Base-by-base conservation (phyloP, 1,140 invertebrate species). In the Drosophila nigromelanica region DNA sequence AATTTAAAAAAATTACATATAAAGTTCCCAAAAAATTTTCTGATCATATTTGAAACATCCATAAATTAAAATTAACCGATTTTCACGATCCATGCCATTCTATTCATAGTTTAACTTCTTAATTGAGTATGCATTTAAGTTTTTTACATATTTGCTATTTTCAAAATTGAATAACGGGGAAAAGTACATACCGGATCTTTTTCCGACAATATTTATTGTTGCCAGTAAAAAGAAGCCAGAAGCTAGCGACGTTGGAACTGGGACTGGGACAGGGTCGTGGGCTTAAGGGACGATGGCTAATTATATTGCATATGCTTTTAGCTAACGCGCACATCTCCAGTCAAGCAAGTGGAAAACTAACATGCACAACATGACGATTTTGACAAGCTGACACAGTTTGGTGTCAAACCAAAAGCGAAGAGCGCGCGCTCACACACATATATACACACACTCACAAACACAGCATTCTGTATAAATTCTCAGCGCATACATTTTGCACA, bases 311-410 rank as follows among this genome's bases (percentile, higher is more conserved):
- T 50, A 73, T 45, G 39, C 55, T 47, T 59, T 58, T 14, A 52
- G 59, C 33, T 60, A 39, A 35, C 37, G 50, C 21, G 81, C 73
- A 64, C 73, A 74, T 66, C 78, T 75, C 58, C 40, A 87, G 78
- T 81, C 82, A 78, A 86, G 78, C 75, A 70, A 79, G 78, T 78
- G 75, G 71, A 87, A 87, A 86, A 86, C 82, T 81, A 87, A 82
- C 82, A 87, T 87, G 75, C 78, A 76, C 76, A 86, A 87, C 78
- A 87, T 81, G 82, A 87, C 69, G 76, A 82, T 89, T 87, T 89
- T 87, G 82, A 87, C 82, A 87, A 82, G 82, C 83, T 87, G 82
- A 87, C 82, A 87, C 82, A 87, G 58, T 87, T 87, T 77, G 83
- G 79, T 87, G 82, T 87, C 82, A 89, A 79, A 82, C 76, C 82